Conservation (phyloP, 2,797 vertebrate species). For the Fistularia tabacaria region DNA sequence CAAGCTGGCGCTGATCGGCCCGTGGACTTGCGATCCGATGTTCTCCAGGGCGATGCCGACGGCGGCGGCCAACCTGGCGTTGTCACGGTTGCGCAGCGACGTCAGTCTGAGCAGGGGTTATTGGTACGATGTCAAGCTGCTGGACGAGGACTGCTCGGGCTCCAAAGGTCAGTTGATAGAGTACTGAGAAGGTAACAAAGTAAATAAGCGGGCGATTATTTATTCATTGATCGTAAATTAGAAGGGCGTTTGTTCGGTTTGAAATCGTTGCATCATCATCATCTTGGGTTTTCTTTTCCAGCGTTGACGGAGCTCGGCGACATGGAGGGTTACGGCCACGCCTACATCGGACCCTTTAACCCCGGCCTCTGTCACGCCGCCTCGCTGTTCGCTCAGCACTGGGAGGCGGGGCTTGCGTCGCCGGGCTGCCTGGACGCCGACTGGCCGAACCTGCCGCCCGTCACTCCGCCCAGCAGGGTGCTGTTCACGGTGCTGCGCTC, state of each 20-base stretch:
- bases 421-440: slow-evolving; percentile 74
- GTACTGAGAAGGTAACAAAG: not conserved
- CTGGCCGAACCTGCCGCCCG: slow-evolving; percentile 56
- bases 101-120: slow-evolving; percentile 51
- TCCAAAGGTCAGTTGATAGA: slow-evolving; percentile 59
- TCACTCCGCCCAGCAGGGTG: slow-evolving; percentile 63
- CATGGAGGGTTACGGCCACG: slow-evolving; percentile 71
- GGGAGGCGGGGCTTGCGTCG: slow-evolving; percentile 75
- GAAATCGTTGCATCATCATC: too few relatives aligned
- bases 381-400: slow-evolving; percentile 71
- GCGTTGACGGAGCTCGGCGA: slow-evolving; percentile 67
- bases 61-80: slow-evolving; percentile 73
- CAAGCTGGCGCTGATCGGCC: slow-evolving; percentile 80
- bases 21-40: slow-evolving; percentile 83
- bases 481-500: slow-evolving; percentile 72
- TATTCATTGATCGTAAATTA: too few relatives aligned
- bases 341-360: slow-evolving; percentile 79
- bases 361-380: slow-evolving; percentile 78
- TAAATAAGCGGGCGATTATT: too few relatives aligned
- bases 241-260: too few relatives aligned
- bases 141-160: slow-evolving; percentile 69
- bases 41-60: slow-evolving; percentile 74
- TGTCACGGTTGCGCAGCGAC: slow-evolving; percentile 70
- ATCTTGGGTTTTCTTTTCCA: slow-evolving; percentile 16
- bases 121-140: slow-evolving; percentile 74